Evolutionary conservation across 2,113 vertebrate species (phyloP).

Genomic region (Lepidothrix coronata): DNA sequence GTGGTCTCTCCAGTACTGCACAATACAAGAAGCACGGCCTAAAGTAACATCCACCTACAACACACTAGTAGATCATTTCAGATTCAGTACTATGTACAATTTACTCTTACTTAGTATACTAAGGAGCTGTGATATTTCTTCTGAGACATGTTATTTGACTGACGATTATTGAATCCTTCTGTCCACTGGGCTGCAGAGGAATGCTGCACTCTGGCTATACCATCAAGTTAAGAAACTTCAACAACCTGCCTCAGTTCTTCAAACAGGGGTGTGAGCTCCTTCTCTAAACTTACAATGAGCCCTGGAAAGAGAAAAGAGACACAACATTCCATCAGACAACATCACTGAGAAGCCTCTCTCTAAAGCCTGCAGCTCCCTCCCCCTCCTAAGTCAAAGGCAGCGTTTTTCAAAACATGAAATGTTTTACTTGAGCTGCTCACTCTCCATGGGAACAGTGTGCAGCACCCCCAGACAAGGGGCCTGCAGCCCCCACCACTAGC

Average conservation of each 20-base stretch:
- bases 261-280: slow-evolving; percentile 90
- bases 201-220: not conserved
- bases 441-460: accelerated
- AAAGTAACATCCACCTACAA: slow-evolving; percentile 55
- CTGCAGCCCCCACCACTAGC: not conserved
- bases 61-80: slow-evolving; percentile 56
- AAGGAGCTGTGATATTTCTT: slow-evolving; percentile 51
- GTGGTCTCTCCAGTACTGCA: slow-evolving; percentile 53
- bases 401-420: not conserved
- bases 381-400: not conserved
- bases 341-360: not conserved
- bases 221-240: slow-evolving; percentile 83
- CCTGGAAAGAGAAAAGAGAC: slow-evolving; percentile 74
- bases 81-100: slow-evolving; percentile 62
- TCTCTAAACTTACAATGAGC: slow-evolving; percentile 94
- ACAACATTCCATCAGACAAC: not conserved
- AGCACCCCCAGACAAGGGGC: not conserved
- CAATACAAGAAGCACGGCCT: slow-evolving; percentile 42
- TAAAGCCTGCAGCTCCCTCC: not conserved
- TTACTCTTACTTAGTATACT: slow-evolving; percentile 61
- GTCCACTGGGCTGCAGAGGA: slow-evolving; percentile 39
- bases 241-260: slow-evolving; percentile 94
- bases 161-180: slow-evolving; percentile 50
- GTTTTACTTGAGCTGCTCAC: not conserved
- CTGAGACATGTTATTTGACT: not conserved